Evolutionary conservation across 1,140 invertebrate species (phyloP).

Genomic region (Mylabris phalerata): DNA sequence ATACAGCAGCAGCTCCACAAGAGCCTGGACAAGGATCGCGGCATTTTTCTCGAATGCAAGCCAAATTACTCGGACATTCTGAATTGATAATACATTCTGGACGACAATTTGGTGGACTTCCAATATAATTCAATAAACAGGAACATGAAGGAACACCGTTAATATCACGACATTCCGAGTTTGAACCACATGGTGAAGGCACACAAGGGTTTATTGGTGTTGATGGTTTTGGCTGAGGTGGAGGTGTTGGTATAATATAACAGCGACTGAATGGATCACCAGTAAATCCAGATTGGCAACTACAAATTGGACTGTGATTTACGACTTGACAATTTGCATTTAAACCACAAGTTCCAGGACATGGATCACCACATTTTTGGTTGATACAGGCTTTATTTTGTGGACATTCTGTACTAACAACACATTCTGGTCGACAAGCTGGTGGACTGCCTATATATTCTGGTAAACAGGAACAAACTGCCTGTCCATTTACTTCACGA

Average conservation of each 20-base stretch:
- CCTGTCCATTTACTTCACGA: slow-evolving; percentile 52
- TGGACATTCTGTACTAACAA: slow-evolving; percentile 55
- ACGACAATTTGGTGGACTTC: slow-evolving; percentile 60
- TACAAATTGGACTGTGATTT: slow-evolving; percentile 57
- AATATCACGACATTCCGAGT: slow-evolving; percentile 58
- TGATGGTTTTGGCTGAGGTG: slow-evolving; percentile 19
- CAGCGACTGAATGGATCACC: slow-evolving; percentile 59
- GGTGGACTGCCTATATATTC: slow-evolving; percentile 53
- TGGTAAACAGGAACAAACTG: slow-evolving; percentile 60
- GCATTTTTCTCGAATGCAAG: slow-evolving; percentile 54
- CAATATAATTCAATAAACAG: slow-evolving; percentile 52
- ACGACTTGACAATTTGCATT: slow-evolving; percentile 56
- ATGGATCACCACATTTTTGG: slow-evolving; percentile 65
- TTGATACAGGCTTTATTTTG: slow-evolving; percentile 59
- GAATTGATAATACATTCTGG: slow-evolving; percentile 60
- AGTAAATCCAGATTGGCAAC: slow-evolving; percentile 49
- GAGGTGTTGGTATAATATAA: slow-evolving; percentile 43
- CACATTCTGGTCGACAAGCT: slow-evolving; percentile 51
- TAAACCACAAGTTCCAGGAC: slow-evolving; percentile 56
- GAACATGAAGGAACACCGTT: slow-evolving; percentile 55
- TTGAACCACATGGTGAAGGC: slow-evolving; percentile 71
- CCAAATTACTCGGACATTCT: slow-evolving; percentile 55
- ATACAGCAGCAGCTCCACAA: slow-evolving; percentile 62
- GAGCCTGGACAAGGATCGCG: slow-evolving; percentile 64
- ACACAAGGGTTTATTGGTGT: slow-evolving; percentile 54